Base-by-base conservation (phyloP, 2,797 vertebrate genomes). In the Columba guinea region DNA sequence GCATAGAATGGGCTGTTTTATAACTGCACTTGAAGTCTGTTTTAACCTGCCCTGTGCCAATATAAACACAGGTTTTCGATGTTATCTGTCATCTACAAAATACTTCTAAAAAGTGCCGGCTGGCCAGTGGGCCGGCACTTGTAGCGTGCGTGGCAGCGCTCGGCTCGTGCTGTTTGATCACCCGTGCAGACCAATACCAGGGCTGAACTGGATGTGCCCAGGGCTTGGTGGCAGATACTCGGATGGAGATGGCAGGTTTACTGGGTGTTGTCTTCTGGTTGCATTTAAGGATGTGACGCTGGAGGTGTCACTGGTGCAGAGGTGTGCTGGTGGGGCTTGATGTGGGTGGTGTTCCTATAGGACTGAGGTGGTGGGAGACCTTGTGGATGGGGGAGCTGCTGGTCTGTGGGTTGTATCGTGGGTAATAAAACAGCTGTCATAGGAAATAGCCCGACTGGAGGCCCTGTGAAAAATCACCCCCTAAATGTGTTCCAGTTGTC, bases 401-500 rank as follows among this genome's bases (percentile, higher is more conserved):
- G 96, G 30, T 94, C 93, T 96, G 20, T 55, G 78, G 81, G 90
- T 62, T 93, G 93, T 97, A 94, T 96, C 94, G 93, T 55, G 92
- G 77, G 64, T 95, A 93, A 94, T 97, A 94, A 95, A 97, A 94
- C 7, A 23, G 65, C 48, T 81, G 82, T 96, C 8, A 16, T 90
- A 96, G 92, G 97, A 96, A 97, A 93, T 6, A 5, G 94, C 94
- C 84, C 95, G 94, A 96, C 97, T 97, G 96, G 94, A 96, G 81
- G 97, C 94, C 87, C 91, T 96, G 95, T 97, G 94, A 96, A 97
- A 95, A 95, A 95, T 83, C 84, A 58, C 73, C 78, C 90, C 95
- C 73, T 92, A 97, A 98, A 98, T 98, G 95, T 96, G 95, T 98
- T 98, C 98, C 98, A 98, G 98, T 98, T 99, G 98, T 99, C 96